Base-by-base conservation (phyloP, 1,140 invertebrate species). In the Cyclargus thomasi region DNA sequence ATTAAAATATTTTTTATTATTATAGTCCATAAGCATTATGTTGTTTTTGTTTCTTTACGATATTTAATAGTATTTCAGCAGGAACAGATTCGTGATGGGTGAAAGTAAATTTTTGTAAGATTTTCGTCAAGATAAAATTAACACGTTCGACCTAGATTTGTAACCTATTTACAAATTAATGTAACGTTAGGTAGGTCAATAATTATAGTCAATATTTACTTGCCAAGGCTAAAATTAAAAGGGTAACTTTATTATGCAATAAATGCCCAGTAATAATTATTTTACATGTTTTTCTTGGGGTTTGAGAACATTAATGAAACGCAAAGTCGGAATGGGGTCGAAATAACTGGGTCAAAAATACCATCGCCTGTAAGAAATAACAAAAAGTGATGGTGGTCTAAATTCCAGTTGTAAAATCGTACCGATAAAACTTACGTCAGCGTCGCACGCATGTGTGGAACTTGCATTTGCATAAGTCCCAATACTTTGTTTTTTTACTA, bases 311-410 rank as follows among this genome's bases (percentile, higher is more conserved):
- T 59, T 59, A 20, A 20, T 59, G 20, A 59, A 59, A 59, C 55
- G 55, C 69, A 67, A 71, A 18, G 65, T 72, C 68, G 72, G 68
- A 80, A 79, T 76, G 69, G 78, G 73, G 68, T 73, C 68, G 75
- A 73, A 83, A 73, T 78, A 83, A 78, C 57, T 82, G 71, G 81
- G 83, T 80, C 83, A 83, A 76, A 74, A 74, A 70, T 63, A 53
- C 62, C 65, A 66, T 63, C 70, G 75, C 76, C 79, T 70, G 69
- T 70, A 70, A 74, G 68, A 80, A 81, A 78, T 71, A 73, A 76
- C 70, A 74, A 75, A 75, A 80, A 78, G 55, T 59, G 55, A 8
- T 11, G 18, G 20, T 59, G 55, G 53, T 20, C 18, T 59, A 20
- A 59, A 59, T 59, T 59, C 55, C 55, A 59, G 18, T 59, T 5